Evolutionary conservation across 2,113 vertebrate genomes (phyloP), one percentile per base, ranked within the genome.

Genomic region (Peromyscus californicus): DNA sequence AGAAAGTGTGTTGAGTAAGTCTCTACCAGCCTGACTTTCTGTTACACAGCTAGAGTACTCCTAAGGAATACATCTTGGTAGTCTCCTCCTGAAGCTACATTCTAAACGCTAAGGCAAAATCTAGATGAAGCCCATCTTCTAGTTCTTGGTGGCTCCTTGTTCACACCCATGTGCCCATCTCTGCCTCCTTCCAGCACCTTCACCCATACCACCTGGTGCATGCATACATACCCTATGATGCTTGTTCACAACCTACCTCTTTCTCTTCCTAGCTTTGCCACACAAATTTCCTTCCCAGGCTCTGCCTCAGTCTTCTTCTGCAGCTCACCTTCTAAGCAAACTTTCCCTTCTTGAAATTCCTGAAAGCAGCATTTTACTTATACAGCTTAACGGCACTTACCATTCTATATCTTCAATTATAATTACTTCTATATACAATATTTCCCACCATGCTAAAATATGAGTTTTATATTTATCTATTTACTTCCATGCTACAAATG

Each of bases 301-400:
- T 17, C 21, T 76, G 33, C 19, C 36, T 59, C 16, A 15, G 19
- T 36, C 82, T 42, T 36, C 82, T 42, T 82, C 61, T 3, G 19
- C 16, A 65, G 31, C 31, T 22, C 36, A 11, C 45, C 31, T 45
- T 67, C 21, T 63, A 72, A 33, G 57, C n/a, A 80, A 12, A n/a
- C 11, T 19, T 83, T 48, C 2, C 48, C 74, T 86, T 87, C 48
- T 92, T 39, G 78, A 84, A 63, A 92, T n/a, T n/a, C 83, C 78
- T 87, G 51, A 11, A 11, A 16, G 54, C 8, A 61, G 59, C 12
- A 69, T 48, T 86, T 87, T 51, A 54, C 24, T 51, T 42, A 3
- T 6, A 80, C 48, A 74, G 57, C 31, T 90, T 72, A 74, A 57
- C 4, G 15, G 12, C 45, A 42, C 26, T 59, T 90, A 39, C 2